Conservation (phyloP, 2,797 vertebrate genomes). For the Sebastolobus altivelis region DNA sequence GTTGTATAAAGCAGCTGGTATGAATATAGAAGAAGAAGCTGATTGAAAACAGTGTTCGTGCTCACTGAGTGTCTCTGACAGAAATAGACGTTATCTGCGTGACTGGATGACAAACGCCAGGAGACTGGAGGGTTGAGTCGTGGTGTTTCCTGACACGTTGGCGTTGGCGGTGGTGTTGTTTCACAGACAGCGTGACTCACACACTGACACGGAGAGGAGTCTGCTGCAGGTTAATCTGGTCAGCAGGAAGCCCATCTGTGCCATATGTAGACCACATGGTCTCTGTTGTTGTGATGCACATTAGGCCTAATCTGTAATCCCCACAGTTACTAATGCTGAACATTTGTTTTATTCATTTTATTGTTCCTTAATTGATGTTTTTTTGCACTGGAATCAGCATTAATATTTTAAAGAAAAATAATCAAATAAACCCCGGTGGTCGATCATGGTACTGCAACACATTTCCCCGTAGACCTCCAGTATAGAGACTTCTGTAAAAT, state of each 20-base stretch:
- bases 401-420: not conserved
- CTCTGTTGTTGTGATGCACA: conserved; percentile 39
- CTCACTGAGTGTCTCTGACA: not conserved
- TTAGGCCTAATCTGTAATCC: conserved; percentile 64
- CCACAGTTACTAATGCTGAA: not conserved
- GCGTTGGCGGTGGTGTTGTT: not conserved
- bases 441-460: no score
- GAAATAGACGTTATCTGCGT: not conserved
- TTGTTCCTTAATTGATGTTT: not conserved
- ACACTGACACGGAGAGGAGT: conserved; percentile 2
- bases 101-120: not conserved
- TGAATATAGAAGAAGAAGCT: not conserved
- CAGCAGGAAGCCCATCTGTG: conserved; percentile 54
- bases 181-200: conserved; percentile 6
- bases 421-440: no score
- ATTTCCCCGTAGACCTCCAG: no score
- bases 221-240: conserved; percentile 63
- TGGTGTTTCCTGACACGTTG: conserved; percentile 28
- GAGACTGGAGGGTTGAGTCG: not conserved
- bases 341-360: not conserved
- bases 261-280: conserved; percentile 74
- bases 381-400: not conserved
- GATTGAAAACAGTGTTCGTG: not conserved
- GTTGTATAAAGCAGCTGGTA: not conserved
- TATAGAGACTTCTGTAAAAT: no score